Percentiles rank a stretch among this genome's conserved stretches.
These are phyloP conservation scores for Silurus asotus DNA, from an alignment of 2,113 vertebrate genomes.

Conservation along the genomic window DNA sequence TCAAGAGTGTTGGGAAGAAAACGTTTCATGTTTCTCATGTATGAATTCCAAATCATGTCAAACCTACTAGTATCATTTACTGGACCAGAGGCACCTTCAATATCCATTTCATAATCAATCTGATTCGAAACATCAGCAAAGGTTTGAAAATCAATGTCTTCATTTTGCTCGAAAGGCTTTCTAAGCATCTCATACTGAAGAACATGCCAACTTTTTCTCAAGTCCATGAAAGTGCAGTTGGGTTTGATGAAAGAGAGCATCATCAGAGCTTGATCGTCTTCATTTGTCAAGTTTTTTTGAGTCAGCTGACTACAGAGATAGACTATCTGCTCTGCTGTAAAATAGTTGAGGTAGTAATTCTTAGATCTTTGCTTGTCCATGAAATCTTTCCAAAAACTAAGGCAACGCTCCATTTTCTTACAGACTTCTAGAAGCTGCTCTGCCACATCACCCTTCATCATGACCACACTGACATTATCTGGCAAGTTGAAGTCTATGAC, in stretches of 20 bases:
- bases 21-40: constrained; percentile 71
- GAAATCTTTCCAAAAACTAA: constrained; percentile 79
- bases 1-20: constrained; percentile 80
- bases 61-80: constrained; percentile 62
- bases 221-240: constrained; percentile 65
- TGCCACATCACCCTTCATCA: constrained; percentile 66
- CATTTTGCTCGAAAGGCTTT: constrained; percentile 60
- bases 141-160: constrained; percentile 69
- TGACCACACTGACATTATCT: constrained; percentile 58
- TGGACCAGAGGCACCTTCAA: constrained; percentile 40
- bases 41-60: constrained; percentile 75
- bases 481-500: constrained; percentile 77
- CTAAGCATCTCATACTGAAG: constrained; percentile 71
- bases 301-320: constrained; percentile 79
- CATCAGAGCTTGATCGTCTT: constrained; percentile 76
- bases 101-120: constrained; percentile 25
- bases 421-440: constrained; percentile 79
- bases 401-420: constrained; percentile 83
- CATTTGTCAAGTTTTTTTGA: constrained; percentile 49
- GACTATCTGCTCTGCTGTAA: constrained; percentile 89
- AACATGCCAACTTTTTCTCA: constrained; percentile 65
- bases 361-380: constrained; percentile 76
- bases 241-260: constrained; percentile 88
- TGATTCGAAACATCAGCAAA: constrained; percentile 59
- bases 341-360: constrained; percentile 89